Evolutionary conservation across 1,140 invertebrate species (phyloP), one percentile per base, ranked within the genome.

Genomic region (Caenorhabditis brenneri): DNA sequence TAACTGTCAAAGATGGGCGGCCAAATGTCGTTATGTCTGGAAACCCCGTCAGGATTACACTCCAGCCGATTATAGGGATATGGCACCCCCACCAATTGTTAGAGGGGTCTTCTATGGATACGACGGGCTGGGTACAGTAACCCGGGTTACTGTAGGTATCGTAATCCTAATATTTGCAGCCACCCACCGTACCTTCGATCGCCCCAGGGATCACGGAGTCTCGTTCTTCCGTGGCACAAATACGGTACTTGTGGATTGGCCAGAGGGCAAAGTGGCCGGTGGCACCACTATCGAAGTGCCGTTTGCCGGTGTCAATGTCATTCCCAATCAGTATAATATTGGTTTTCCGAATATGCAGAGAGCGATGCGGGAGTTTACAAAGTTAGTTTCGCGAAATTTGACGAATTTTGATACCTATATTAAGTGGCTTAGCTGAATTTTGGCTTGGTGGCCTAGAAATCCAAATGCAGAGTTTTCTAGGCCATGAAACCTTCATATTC

Each of bases 71-170:
- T 69, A 81, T 22, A 79, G 86, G 0, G 86, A 74, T 51, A 80
- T 81, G 65, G 87, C 87, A 24, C 86, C 87, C 12, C 84, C 84
- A 29, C 87, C 87, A 22, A 53, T 88, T 74, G 85, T 84, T 79
- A 39, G 87, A 46, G 87, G 87, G 48, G 82, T 87, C 7, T 88
- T 88, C 53, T 88, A 85, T 86, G 87, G 86, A 19, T 88, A 88
- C 55, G 87, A 88, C 74, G 42, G 78, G n/a, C 31, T 87, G 24
- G 82, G 85, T 86, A 29, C 48, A 74, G 9, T 39, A 46, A 53
- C 33, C 46, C 4, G 6, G 24, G 7, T 22, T 27, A 78, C 29
- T n/a, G 10, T 22, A n/a, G n/a, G n/a, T n/a, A n/a, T n/a, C n/a
- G n/a, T n/a, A n/a, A n/a, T n/a, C n/a, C 2, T 3, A 22, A 51